Percentiles rank a stretch among this genome's conserved stretches.
Evolutionary conservation across 2,113 vertebrate genomes (phyloP).

Genomic region (Carlito syrichta): DNA sequence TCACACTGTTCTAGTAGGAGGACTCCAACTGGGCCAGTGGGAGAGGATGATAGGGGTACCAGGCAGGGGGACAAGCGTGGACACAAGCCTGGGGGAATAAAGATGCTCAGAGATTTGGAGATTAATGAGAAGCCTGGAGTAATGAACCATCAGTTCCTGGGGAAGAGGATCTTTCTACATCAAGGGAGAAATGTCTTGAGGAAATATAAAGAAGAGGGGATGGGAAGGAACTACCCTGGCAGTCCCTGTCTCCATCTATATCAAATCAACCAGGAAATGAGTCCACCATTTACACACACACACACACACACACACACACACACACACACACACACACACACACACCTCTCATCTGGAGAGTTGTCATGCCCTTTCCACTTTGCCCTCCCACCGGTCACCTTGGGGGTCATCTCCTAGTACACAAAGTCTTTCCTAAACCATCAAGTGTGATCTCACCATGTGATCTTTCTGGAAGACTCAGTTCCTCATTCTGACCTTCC

Average conservation of each 20-base stretch:
- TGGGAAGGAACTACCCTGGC: neutral
- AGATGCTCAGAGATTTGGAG: neutral
- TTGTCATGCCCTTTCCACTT: neutral
- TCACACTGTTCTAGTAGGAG: neutral
- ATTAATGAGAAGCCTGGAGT: neutral
- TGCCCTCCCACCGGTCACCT: neutral
- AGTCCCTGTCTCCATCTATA: neutral
- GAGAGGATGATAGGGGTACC: neutral
- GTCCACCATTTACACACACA: neutral
- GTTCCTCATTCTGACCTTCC: neutral
- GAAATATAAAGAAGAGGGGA: neutral
- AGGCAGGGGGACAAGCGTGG: accelerated
- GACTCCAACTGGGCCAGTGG: neutral
- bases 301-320: neutral
- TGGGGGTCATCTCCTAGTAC: neutral
- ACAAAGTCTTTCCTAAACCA: too few species aligned
- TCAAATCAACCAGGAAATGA: neutral
- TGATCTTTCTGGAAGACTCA: neutral
- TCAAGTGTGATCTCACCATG: neutral
- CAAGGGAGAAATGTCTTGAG: neutral
- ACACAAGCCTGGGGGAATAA: neutral
- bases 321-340: neutral
- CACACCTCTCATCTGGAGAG: neutral
- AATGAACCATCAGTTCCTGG: neutral
- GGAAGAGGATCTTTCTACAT: neutral